Percentiles rank a stretch among this genome's conserved stretches.
Evolutionary conservation across 2,888 invertebrate genomes (phyloP).

Genomic region (Steinernema hermaphroditum): DNA sequence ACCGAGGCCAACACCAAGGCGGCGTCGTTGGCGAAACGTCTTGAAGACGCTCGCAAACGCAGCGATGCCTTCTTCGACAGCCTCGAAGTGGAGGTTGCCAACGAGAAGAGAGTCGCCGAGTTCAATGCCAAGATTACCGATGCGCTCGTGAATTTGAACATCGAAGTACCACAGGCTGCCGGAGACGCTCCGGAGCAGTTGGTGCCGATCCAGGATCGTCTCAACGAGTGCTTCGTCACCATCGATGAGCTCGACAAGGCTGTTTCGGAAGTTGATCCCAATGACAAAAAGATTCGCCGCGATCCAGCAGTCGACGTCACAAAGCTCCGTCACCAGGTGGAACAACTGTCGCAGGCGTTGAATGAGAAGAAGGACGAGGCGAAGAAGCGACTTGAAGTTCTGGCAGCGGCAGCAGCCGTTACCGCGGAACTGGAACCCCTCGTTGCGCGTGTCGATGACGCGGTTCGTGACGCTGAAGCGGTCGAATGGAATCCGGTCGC

Average conservation of each 20-base stretch:
- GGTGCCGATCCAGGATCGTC: slow-evolving; percentile 1
- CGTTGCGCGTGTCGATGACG: not conserved
- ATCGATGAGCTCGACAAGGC: slow-evolving; percentile 1
- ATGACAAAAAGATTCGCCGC: not conserved
- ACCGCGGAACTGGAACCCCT: not conserved
- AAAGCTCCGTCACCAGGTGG: not conserved
- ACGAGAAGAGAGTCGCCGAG: not conserved
- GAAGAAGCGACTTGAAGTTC: not conserved
- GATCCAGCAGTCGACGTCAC: not conserved
- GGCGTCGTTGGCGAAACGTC: slow-evolving; percentile 16
- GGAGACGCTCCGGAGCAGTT: not conserved
- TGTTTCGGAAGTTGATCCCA: not conserved
- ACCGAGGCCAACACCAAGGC: not conserved
- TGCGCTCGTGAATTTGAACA: not conserved
- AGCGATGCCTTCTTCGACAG: not conserved
- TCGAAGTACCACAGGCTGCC: not conserved
- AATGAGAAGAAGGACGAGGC: not conserved
- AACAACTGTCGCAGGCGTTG: not conserved
- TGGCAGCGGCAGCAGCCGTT: not conserved
- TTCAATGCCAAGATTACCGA: not conserved
- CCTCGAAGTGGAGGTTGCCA: not conserved
- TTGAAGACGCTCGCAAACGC: slow-evolving; percentile 35
- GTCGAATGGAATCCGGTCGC: slow-evolving; percentile 1
- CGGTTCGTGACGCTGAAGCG: slow-evolving; percentile 5
- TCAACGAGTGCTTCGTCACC: not conserved